Conservation (phyloP, 2,888 invertebrate genomes). For the Teinopalpus imperialis region DNA sequence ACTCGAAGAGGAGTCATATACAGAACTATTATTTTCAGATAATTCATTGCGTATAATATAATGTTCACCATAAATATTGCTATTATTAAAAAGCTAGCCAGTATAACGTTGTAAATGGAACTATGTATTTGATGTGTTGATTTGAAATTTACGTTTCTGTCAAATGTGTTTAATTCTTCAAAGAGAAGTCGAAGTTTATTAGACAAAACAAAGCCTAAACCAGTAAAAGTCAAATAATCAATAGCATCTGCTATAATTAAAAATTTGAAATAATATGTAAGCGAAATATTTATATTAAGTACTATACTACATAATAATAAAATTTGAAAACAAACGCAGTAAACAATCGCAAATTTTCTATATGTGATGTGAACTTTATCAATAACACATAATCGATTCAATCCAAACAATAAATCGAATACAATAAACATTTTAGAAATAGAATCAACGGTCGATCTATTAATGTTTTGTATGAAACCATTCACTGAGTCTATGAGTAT, state of each 20-base stretch:
- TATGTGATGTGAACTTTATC: neutral
- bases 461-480: too few species aligned
- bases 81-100: neutral
- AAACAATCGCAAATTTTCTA: neutral
- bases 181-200: constrained; percentile 2
- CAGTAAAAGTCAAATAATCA: neutral
- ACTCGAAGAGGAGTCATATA: neutral
- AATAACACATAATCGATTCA: neutral
- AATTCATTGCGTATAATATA: neutral
- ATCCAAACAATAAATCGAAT: neutral
- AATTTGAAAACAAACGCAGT: neutral
- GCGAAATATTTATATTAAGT: neutral
- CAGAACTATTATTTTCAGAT: neutral
- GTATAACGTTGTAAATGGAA: too few species aligned
- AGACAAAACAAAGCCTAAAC: neutral
- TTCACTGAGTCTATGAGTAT: too few species aligned
- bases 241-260: neutral
- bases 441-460: neutral
- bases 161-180: constrained; percentile 5
- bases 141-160: neutral
- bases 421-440: constrained; percentile 1
- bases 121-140: too few species aligned
- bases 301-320: neutral
- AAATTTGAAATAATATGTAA: neutral
- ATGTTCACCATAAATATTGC: neutral